Base-by-base conservation (phyloP, 2,113 vertebrate species). In the Eudyptes chrysolophus region DNA sequence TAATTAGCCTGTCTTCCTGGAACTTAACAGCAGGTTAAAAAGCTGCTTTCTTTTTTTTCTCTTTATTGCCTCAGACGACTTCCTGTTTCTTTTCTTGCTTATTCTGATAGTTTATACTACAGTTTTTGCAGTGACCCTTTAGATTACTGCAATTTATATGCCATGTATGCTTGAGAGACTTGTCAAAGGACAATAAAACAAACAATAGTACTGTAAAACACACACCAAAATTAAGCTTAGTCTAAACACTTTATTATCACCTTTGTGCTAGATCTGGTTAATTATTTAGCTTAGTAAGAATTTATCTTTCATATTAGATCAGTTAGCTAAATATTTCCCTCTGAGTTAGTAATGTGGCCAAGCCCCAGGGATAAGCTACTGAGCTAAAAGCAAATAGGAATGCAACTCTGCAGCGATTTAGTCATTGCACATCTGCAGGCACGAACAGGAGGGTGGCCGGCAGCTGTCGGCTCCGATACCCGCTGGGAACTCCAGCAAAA, bases 361-460 rank as follows among this genome's bases (percentile, higher is more conserved):
- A 52, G 66, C 44, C 49, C 30, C 2, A 2, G 27, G 72, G 49
- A 11, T 52, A 7, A 68, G 58, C 42, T 66, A 0, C n/a, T 11
- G 69, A 30, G 49, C 69, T 24, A 36, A 16, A 8, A 12, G 42
- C 82, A 32, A 25, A n/a, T 3, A 18, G 69, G 81, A 9, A 4
- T 8, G 17, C 22, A 38, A 0, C 49, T 52, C 34, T 5, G 65
- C 84, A 7, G 65, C 0, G 29, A 1, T 11, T 6, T 4, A 6
- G 18, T 8, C 34, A 0, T 5, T 1, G 4, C 29, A 4, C 18
- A 0, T 8, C 27, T 4, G 58, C 16, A 13, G 84, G 65, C 30
- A 1, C 10, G 44, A 61, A 8, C 3, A 16, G 46, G 55, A 32
- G 57, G 42, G 46, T 1, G 6, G 7, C 46, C 3, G 25, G 40